Base-by-base conservation (phyloP, 2,888 invertebrate genomes). In the Fragum fragum region DNA sequence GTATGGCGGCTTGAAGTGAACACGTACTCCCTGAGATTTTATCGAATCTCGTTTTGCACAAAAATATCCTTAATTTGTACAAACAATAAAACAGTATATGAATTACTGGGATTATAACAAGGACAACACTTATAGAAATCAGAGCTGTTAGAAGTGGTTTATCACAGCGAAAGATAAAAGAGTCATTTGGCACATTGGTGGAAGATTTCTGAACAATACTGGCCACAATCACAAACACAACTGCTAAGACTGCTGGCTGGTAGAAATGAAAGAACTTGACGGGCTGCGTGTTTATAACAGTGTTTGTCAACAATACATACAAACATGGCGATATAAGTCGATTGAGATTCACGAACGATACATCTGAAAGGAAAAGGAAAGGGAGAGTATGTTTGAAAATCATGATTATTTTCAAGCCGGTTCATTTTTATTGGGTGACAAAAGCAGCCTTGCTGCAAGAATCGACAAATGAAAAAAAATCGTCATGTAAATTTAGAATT, bases 181-280 rank as follows among this genome's bases (percentile, higher is more conserved):
- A 36, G 9, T 66, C 26, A 2, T 11, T 39, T 66, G 66, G 66
- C 42, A 66, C 66, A n/a, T 42, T 23, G 14, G 6, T 42, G 42
- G 66, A 1, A 21, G 66, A 23, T 23, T n/a, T 21, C 23, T 39
- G 66, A n/a, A 66, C 42, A 42, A 42, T 42, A 42, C 42, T 42
- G 42, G 42, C 23, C 11, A 66, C 23, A 1, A 39, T n/a, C 18
- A 73, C 70, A 66, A 72, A 74, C 28, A 73, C 36, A n/a, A 76
- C 53, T 1, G 66, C 32, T 42, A 76, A 72, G 21, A 59, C 42
- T 1, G 61, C 29, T 55, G 79, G 70, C 28, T 79, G 79, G 42
- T 79, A 79, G 55, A 79, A 79, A 52, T 73, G 79, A 36, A 79
- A 63, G 26, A 74, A 7, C 69, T 79, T 79, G 39, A 79, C 74